Evolutionary conservation across 2,797 vertebrate species (phyloP).

Genomic region (Cichlasoma orientale): DNA sequence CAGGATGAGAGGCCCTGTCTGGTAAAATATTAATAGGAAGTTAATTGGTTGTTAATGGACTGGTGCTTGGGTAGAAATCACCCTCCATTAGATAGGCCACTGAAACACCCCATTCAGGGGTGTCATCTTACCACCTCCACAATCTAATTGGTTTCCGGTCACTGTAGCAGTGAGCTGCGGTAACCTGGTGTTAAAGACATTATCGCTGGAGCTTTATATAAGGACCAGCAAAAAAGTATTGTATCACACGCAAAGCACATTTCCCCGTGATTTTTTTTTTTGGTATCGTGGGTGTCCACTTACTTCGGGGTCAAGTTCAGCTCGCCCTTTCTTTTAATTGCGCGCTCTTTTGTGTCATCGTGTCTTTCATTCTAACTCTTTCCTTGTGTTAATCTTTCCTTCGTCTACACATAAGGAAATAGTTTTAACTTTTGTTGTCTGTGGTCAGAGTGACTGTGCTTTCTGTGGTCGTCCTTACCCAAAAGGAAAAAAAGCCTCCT

Average conservation of each 20-base stretch:
- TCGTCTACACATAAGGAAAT: slow-evolving; percentile 57
- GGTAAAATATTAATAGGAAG: slow-evolving; percentile 86
- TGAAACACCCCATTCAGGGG: slow-evolving; percentile 65
- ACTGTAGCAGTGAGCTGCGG: slow-evolving; percentile 49
- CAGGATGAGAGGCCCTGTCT: slow-evolving; percentile 80
- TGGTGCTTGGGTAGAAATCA: slow-evolving; percentile 75
- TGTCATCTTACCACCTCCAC: slow-evolving; percentile 72
- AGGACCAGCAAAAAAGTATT: slow-evolving; percentile 24
- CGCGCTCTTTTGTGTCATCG: slow-evolving; percentile 6
- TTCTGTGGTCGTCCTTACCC: slow-evolving; percentile 54
- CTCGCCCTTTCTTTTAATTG: slow-evolving; percentile 1
- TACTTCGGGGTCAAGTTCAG: slow-evolving; percentile 22
- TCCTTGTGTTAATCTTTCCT: slow-evolving; percentile 28
- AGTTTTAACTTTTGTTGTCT: slow-evolving; percentile 67
- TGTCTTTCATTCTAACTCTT: background rate
- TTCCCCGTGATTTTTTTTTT: slow-evolving; percentile 15
- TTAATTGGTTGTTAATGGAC: slow-evolving; percentile 86
- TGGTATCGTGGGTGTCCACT: slow-evolving; percentile 31
- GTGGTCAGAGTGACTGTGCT: slow-evolving; percentile 63
- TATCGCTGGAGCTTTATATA: slow-evolving; percentile 54
- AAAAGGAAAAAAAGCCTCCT: slow-evolving; percentile 47
- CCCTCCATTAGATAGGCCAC: slow-evolving; percentile 75
- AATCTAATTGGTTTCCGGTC: slow-evolving; percentile 72
- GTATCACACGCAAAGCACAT: slow-evolving; percentile 14
- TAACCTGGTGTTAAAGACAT: slow-evolving; percentile 65